These are phyloP conservation scores for Candidula unifasciata DNA, from an alignment of 2,888 invertebrate species.

Conservation along the genomic window DNA sequence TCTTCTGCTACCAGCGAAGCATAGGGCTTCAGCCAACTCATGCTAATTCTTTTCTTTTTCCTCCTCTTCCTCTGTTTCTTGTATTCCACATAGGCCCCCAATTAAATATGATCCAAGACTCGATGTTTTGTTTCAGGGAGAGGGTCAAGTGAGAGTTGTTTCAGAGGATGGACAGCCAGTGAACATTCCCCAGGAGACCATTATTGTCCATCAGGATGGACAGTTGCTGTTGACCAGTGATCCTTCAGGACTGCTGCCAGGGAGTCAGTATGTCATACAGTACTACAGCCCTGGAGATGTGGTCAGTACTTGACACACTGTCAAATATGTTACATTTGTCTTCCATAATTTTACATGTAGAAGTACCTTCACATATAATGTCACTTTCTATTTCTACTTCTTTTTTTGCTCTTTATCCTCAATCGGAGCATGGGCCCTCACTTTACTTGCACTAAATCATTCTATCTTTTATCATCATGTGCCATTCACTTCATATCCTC, in stretches of 20 bases:
- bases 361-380: neutral
- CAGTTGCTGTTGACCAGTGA: conserved; percentile 66
- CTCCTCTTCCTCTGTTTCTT: too few relatives aligned
- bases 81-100: too few relatives aligned
- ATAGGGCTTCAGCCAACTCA: too few relatives aligned
- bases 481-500: too few relatives aligned
- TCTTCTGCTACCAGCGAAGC: too few relatives aligned
- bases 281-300: conserved; percentile 66
- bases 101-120: too few relatives aligned
- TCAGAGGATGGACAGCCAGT: conserved; percentile 67
- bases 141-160: conserved; percentile 61
- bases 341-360: neutral
- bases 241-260: conserved; percentile 58
- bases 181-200: conserved; percentile 70
- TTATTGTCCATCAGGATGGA: conserved; percentile 73
- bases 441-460: too few relatives aligned
- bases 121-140: conserved; percentile 58
- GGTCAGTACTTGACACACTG: conserved; percentile 21
- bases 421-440: too few relatives aligned
- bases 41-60: too few relatives aligned
- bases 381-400: too few relatives aligned
- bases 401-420: too few relatives aligned
- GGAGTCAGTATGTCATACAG: conserved; percentile 73
- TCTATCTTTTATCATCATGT: too few relatives aligned
- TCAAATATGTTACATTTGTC: neutral